These are phyloP conservation scores for Campoplex capitator DNA, from an alignment of 2,888 invertebrate species.

Conservation along the genomic window DNA sequence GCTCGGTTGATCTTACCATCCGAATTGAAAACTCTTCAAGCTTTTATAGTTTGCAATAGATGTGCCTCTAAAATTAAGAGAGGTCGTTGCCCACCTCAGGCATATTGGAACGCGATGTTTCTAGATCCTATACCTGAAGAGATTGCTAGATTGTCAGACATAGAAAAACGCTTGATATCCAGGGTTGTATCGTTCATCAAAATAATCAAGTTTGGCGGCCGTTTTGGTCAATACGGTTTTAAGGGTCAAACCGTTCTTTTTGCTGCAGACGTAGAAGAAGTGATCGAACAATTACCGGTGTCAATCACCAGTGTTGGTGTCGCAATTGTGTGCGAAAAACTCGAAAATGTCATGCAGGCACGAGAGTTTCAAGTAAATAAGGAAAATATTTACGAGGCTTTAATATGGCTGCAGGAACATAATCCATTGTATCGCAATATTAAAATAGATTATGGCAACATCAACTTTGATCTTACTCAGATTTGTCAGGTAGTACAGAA, in stretches of 20 bases:
- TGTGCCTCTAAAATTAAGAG: neutral
- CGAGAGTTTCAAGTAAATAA: constrained; percentile 1
- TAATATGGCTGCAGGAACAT: neutral
- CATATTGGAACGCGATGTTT: constrained; percentile 7
- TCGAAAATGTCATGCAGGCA: constrained; percentile 6
- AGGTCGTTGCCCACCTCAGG: neutral
- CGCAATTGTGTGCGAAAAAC: constrained; percentile 11
- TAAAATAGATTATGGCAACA: constrained; percentile 1
- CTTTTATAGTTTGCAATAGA: neutral
- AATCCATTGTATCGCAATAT: constrained; percentile 3
- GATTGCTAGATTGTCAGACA: neutral
- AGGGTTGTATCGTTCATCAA: constrained; percentile 31
- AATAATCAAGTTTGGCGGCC: constrained; percentile 35
- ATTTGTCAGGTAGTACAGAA: neutral
- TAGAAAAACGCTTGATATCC: constrained; percentile 1
- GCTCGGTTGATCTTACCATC: neutral
- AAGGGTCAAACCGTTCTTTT: constrained; percentile 35
- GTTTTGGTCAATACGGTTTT: constrained; percentile 41
- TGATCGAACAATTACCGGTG: constrained; percentile 9
- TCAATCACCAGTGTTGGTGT: constrained; percentile 9
- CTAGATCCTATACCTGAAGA: neutral
- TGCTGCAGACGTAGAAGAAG: constrained; percentile 5
- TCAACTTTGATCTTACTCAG: neutral
- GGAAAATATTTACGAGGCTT: constrained; percentile 17
- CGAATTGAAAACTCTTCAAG: neutral